Conservation (phyloP, 2,113 vertebrate species). For the Delphinapterus leucas region DNA sequence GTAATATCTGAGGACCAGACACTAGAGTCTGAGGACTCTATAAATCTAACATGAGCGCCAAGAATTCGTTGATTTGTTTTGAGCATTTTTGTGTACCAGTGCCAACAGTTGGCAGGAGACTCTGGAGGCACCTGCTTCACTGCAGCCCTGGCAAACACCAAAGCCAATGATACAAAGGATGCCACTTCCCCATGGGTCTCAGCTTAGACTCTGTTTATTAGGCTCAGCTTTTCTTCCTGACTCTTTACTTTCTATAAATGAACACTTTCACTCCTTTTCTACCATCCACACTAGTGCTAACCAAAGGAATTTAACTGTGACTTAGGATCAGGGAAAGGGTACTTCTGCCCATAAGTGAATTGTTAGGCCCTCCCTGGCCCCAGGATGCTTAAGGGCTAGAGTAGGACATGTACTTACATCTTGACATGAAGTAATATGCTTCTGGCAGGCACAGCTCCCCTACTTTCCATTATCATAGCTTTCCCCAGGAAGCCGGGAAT, state of each 20-base stretch:
- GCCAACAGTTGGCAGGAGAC: neutral
- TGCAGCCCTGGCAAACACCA: neutral
- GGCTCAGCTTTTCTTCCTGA: neutral
- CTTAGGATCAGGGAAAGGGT: neutral
- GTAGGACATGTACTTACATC: neutral
- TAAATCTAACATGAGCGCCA: neutral
- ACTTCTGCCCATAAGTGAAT: neutral
- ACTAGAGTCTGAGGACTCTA: neutral
- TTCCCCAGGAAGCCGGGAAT: neutral
- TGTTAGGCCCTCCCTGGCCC: rapidly evolving
- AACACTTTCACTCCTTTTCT: neutral
- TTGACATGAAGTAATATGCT: neutral
- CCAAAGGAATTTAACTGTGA: neutral
- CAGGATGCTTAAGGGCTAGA: neutral
- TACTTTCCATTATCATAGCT: neutral
- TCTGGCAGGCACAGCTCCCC: neutral
- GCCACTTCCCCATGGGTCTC: neutral
- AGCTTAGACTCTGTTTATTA: neutral
- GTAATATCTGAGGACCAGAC: neutral
- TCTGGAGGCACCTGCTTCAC: neutral
- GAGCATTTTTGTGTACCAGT: neutral
- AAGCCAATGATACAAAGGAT: neutral
- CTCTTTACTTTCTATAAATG: neutral
- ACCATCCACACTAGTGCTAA: neutral
- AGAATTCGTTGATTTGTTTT: neutral